A percentile compares a stretch with the other conserved stretches of the same genome.
Conservation (phyloP, 2,113 vertebrate genomes). For the Uropsilus gracilis region DNA sequence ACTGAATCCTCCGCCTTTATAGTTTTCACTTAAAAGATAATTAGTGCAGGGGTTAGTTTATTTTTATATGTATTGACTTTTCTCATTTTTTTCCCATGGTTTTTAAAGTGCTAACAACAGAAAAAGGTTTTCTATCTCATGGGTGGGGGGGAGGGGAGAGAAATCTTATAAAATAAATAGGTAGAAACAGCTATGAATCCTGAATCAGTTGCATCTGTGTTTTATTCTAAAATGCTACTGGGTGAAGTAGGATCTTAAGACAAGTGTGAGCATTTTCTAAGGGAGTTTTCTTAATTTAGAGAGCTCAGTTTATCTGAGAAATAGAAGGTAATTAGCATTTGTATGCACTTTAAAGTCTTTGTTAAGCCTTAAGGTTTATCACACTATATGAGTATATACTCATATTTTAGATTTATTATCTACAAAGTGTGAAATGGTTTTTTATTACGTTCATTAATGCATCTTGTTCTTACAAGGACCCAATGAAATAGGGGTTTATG, state of each 20-base stretch:
- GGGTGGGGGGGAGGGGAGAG: fast-evolving
- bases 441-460: background rate
- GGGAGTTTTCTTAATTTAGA: constrained; percentile 14
- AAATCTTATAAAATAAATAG: constrained; percentile 43
- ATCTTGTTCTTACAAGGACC: background rate
- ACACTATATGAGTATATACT: background rate
- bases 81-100: background rate
- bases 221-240: constrained; percentile 5
- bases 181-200: background rate
- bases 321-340: background rate
- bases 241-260: constrained; percentile 28
- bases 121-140: background rate
- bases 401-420: background rate
- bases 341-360: background rate
- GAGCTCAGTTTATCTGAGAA: background rate
- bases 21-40: background rate
- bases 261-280: background rate
- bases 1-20: background rate
- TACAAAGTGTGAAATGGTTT: background rate
- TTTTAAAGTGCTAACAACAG: background rate
- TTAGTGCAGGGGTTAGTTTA: background rate
- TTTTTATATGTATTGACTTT: background rate
- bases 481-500: background rate
- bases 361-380: background rate
- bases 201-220: background rate